Base-by-base conservation (phyloP, 1,140 invertebrate species). In the Drosophila dunni region DNA sequence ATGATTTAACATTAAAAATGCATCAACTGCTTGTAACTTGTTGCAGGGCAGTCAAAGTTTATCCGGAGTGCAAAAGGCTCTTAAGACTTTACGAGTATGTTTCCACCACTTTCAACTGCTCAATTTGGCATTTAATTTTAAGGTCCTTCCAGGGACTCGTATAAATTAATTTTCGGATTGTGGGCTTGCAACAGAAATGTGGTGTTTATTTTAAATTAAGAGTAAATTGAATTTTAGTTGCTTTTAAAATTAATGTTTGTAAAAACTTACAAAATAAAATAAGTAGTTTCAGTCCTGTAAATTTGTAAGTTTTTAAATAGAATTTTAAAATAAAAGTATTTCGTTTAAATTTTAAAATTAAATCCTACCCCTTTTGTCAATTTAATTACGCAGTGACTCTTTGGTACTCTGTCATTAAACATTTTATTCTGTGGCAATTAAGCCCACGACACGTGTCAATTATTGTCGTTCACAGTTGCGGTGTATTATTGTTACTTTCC, bases 1-100 rank as follows among this genome's bases (percentile, higher is more conserved):
- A 56, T 53, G 13, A 58, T 75, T 65, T 40, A 60, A 78, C 84
- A 88, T 88, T 74, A 88, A 83, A 88, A 88, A 88, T 83, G 83
- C 83, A 88, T 80, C 77, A 78, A 69, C 54, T 48, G 44, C 20
- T 51, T 20, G 17, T 44, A 34, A 46, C 24, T 34, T 61, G 46
- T 54, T 62, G 60, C 36, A 17, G 56, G 6, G 46, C 63, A 67
- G 17, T 45, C 24, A 17, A 57, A 61, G 36, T 58, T 62, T 7
- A 45, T 53, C 24, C 38, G 9, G 38, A 6, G 13, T 51, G 51
- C 40, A 7, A 33, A 44, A 17, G 15, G 11, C 57, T 50, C 20
- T 61, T 62, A 29, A 70, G 53, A 57, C 29, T 53, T 69, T 62
- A 58, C 24, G 46, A 51, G 38, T 29, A 53, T 45, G n/a, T 42